Percentiles rank a stretch among this genome's conserved stretches.
Conservation (phyloP, 1,140 invertebrate species). For the Zophobas atratus region DNA sequence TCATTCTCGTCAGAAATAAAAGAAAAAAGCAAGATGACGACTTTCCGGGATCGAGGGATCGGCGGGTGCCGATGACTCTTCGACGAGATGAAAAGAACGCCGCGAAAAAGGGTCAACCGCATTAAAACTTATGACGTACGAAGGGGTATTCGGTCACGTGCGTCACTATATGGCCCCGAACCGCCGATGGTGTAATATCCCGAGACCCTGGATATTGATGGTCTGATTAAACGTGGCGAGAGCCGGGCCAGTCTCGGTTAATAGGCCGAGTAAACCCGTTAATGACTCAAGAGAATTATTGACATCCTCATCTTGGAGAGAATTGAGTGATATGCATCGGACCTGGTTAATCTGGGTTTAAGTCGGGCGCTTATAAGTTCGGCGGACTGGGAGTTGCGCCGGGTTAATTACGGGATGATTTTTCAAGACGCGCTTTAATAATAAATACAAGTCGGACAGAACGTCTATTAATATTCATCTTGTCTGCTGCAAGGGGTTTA, state of each 20-base stretch:
- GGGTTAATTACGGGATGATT: too few relatives aligned
- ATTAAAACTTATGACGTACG: slow-evolving; percentile 34
- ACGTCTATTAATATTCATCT: slow-evolving; percentile 40
- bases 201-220: slow-evolving; percentile 5
- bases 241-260: slow-evolving; percentile 16
- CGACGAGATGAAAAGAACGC: background rate
- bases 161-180: background rate
- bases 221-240: slow-evolving; percentile 32
- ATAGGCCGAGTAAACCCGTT: slow-evolving; percentile 34
- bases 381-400: too few relatives aligned
- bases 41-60: background rate
- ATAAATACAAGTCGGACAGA: slow-evolving; percentile 34
- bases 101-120: slow-evolving; percentile 28
- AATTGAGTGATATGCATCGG: slow-evolving; percentile 16
- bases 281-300: slow-evolving; percentile 36
- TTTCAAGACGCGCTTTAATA: background rate
- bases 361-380: too few relatives aligned
- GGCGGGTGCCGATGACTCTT: background rate
- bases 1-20: slow-evolving; percentile 23
- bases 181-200: background rate
- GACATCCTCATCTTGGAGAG: background rate
- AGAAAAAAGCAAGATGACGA: background rate
- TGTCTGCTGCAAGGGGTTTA: slow-evolving; percentile 38
- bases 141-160: slow-evolving; percentile 21
- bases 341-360: background rate